Percentiles rank a stretch among this genome's conserved stretches.
Evolutionary conservation across 2,113 vertebrate species (phyloP).

Genomic region (Hylia prasina): DNA sequence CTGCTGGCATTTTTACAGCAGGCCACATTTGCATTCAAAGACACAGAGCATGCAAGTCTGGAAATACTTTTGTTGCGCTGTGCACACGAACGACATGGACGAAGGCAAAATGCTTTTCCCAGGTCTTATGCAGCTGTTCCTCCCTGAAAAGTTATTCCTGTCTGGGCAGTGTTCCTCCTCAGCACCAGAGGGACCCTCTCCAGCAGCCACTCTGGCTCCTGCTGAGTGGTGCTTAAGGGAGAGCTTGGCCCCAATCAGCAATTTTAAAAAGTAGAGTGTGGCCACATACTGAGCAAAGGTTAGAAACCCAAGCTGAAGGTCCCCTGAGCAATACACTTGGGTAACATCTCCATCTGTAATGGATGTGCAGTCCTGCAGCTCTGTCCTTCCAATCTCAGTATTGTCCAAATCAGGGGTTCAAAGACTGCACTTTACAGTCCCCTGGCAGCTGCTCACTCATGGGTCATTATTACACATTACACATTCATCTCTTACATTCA

Average conservation of each 20-base stretch:
- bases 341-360: background rate
- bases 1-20: background rate
- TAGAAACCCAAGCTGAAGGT: background rate
- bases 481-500: background rate
- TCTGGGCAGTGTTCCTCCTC: background rate
- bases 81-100: background rate
- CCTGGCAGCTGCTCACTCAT: background rate
- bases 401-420: background rate
- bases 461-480: background rate
- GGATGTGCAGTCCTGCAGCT: background rate
- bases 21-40: background rate
- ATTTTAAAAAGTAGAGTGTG: background rate
- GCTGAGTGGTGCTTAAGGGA: background rate
- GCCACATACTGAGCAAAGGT: background rate
- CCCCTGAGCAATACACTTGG: background rate
- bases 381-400: background rate
- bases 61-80: background rate
- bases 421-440: too few species aligned
- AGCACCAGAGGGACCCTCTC: background rate
- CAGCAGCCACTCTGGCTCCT: background rate
- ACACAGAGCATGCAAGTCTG: accelerated
- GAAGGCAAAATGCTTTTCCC: background rate
- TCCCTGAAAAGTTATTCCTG: background rate
- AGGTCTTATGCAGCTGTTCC: background rate
- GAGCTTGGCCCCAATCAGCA: background rate